These are phyloP conservation scores for Pelagia noctiluca DNA, from an alignment of 30 jellyfish, hydroid and myxozoan species.

Conservation along the genomic window DNA sequence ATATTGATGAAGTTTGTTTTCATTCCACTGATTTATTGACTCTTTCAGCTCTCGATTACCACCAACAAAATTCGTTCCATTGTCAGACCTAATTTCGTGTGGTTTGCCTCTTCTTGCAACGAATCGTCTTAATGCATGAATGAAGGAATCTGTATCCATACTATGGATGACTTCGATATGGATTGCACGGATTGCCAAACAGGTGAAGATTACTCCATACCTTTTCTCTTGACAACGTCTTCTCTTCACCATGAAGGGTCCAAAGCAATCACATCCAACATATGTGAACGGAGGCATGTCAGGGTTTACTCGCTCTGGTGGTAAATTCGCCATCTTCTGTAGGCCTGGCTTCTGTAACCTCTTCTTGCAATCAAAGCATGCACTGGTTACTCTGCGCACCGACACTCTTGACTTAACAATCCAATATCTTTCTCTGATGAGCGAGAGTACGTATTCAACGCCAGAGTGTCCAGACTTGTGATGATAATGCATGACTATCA, in stretches of 20 bases:
- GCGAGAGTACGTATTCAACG: conserved; percentile 8
- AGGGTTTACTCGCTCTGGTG: conserved; percentile 52
- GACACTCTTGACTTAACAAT: conserved; percentile 38
- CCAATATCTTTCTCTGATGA: conserved; percentile 52
- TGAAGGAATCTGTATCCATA: too few relatives aligned
- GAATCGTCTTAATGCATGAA: too few relatives aligned
- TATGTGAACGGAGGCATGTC: conserved; percentile 57
- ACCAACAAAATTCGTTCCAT: too few relatives aligned
- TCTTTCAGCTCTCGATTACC: too few relatives aligned
- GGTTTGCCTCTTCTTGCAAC: too few relatives aligned
- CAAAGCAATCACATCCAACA: conserved; percentile 65
- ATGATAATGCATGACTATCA: conserved; percentile 23
- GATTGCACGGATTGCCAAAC: conserved; percentile 58
- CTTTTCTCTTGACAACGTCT: conserved; percentile 52
- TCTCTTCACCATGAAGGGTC: conserved; percentile 59
- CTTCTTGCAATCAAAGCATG: conserved; percentile 44
- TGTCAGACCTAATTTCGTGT: too few relatives aligned
- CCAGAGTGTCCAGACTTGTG: conserved; percentile 19
- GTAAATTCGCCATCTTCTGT: conserved; percentile 66
- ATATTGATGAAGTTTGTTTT: too few relatives aligned
- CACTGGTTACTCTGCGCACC: conserved; percentile 14
- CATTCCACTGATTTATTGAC: too few relatives aligned
- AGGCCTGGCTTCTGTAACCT: conserved; percentile 11
- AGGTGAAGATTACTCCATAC: conserved; percentile 69
- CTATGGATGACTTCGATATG: conserved; percentile 47